These are phyloP conservation scores for Acanthosepion lycidas DNA, from an alignment of 2,888 invertebrate genomes.

Conservation along the genomic window DNA sequence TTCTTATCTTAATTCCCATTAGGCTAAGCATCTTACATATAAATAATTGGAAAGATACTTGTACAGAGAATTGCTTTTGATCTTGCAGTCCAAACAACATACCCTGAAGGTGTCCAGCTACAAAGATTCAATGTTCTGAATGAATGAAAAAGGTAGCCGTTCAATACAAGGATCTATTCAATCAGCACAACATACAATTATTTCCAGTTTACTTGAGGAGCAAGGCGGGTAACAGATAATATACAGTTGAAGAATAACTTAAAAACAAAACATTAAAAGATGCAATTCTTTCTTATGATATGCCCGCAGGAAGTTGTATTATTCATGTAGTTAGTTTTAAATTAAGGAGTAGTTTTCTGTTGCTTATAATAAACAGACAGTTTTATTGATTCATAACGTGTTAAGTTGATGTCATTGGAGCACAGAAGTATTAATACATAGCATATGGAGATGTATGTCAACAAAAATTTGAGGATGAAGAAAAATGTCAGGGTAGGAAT, in stretches of 20 bases:
- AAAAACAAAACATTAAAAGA: neutral
- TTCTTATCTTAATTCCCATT: neutral
- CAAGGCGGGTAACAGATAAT: neutral
- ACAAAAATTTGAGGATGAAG: too few species aligned
- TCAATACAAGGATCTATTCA: neutral
- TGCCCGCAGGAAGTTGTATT: neutral
- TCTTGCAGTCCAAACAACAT: neutral
- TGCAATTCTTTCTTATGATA: neutral
- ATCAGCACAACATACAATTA: neutral
- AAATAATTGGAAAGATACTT: neutral
- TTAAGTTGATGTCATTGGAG: too few species aligned
- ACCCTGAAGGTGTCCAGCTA: neutral
- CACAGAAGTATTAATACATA: neutral
- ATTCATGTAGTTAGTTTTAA: constrained; percentile 33
- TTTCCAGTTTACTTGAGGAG: neutral
- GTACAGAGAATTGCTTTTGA: neutral
- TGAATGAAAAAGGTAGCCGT: neutral
- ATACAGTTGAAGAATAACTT: neutral
- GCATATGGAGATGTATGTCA: neutral
- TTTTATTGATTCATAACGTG: too few species aligned
- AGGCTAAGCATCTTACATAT: neutral
- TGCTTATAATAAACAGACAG: neutral
- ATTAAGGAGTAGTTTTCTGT: neutral
- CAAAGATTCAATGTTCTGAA: neutral
- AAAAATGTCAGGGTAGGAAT: neutral